Evolutionary conservation across 2,888 invertebrate genomes (phyloP).

Genomic region (Chaitophorus viminalis): DNA sequence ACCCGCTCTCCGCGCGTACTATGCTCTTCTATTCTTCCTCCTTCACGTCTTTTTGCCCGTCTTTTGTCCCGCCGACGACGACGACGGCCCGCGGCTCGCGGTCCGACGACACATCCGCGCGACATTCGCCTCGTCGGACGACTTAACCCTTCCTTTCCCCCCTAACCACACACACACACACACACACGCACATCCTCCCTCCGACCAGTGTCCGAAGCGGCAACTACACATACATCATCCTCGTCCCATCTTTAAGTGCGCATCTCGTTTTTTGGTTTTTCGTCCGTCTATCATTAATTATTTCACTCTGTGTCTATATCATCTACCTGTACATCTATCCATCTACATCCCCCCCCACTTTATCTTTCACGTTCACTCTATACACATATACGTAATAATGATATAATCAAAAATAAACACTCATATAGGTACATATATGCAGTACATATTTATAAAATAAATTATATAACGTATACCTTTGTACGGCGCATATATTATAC

Average conservation of each 20-base stretch:
- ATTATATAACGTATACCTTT: not conserved
- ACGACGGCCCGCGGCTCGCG: not conserved
- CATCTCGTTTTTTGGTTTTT: conserved; percentile 2
- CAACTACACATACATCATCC: too few relatives aligned
- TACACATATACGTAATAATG: not conserved
- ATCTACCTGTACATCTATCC: not conserved
- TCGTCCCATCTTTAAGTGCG: too few relatives aligned
- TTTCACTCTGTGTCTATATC: not conserved
- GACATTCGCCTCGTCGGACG: conserved; percentile 27
- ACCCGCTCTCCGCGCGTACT: conserved; percentile 61
- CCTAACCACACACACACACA: not conserved
- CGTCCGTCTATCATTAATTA: not conserved
- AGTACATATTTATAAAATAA: not conserved
- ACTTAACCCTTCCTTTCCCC: not conserved
- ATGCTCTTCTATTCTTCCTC: conserved; percentile 61
- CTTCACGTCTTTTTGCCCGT: conserved; percentile 57
- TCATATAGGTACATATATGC: not conserved
- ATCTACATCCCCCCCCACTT: too few relatives aligned
- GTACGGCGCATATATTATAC: not conserved
- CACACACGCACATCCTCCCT: not conserved
- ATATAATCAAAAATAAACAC: not conserved
- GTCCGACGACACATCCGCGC: conserved; percentile 1
- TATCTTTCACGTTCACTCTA: not conserved
- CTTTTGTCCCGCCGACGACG: conserved; percentile 23
- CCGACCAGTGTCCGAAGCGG: not conserved